These are phyloP conservation scores for Rhea pennata DNA, from an alignment of 2,113 vertebrate species.

Conservation along the genomic window DNA sequence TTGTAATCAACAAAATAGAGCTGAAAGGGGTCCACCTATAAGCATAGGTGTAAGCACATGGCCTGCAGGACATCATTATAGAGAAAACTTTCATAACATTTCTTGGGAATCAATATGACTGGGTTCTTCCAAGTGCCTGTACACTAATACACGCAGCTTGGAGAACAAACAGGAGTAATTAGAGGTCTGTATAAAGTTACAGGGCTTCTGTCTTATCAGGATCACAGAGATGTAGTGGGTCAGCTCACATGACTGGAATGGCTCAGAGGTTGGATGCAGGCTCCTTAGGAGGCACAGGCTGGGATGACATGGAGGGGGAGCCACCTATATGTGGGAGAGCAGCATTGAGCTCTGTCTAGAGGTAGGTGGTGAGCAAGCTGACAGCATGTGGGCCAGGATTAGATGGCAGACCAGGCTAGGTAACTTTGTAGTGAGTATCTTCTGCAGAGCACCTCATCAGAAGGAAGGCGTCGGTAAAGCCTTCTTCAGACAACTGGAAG, in stretches of 20 bases:
- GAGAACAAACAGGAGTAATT: background rate
- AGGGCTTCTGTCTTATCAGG: background rate
- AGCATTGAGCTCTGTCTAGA: background rate
- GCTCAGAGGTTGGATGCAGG: accelerated
- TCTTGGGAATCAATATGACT: background rate
- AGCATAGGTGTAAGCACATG: background rate
- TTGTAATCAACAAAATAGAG: background rate
- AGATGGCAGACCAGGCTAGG: accelerated
- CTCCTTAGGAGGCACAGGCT: background rate
- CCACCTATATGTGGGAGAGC: background rate
- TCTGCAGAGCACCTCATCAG: background rate
- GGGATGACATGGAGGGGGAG: background rate
- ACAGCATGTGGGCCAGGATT: background rate
- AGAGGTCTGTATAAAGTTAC: background rate
- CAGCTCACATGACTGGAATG: accelerated
- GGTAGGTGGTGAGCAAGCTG: background rate
- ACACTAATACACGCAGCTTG: background rate
- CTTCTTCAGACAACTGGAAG: background rate
- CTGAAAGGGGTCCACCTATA: background rate
- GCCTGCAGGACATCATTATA: background rate
- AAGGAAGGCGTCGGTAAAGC: background rate
- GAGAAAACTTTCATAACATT: background rate
- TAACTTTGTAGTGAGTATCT: accelerated
- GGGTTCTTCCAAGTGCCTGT: background rate
- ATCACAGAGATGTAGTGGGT: accelerated